These are phyloP conservation scores for Bolinopsis microptera DNA, from an alignment of 37 sponge, comb jelly and placozoan species.

Conservation along the genomic window DNA sequence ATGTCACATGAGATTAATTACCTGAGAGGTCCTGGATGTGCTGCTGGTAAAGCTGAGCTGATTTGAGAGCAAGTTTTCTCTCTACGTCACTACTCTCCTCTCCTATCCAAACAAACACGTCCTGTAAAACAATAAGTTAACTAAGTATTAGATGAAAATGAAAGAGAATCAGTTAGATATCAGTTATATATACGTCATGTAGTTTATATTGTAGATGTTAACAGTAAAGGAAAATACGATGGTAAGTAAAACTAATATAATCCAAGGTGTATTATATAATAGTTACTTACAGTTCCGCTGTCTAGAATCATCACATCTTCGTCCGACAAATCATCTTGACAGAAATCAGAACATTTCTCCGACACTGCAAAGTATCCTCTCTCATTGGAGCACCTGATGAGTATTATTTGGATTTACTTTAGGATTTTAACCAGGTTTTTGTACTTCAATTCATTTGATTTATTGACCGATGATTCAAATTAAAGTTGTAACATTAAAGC, in stretches of 20 bases:
- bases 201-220: no score
- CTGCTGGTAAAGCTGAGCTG: slow-evolving; percentile 78
- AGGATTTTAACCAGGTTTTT: no score
- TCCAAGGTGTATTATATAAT: background rate
- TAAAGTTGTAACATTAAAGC: no score
- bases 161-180: background rate
- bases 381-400: slow-evolving; percentile 88
- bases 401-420: no score
- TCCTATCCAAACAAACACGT: slow-evolving; percentile 94
- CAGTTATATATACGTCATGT: background rate
- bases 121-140: slow-evolving; percentile 46
- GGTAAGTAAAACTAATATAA: no score
- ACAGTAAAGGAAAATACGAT: no score
- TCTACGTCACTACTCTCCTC: slow-evolving; percentile 82
- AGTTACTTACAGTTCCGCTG: slow-evolving; percentile 71
- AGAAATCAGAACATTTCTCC: slow-evolving; percentile 90
- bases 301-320: slow-evolving; percentile 98
- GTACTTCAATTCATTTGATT: no score
- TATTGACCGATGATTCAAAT: no score
- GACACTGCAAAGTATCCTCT: slow-evolving; percentile 91
- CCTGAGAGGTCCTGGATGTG: slow-evolving; percentile 34
- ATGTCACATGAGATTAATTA: background rate
- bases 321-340: slow-evolving; percentile 90
- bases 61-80: slow-evolving; percentile 87
- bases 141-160: no score